Percentiles rank a stretch among this genome's conserved stretches.
phyloP scores from a whole-genome alignment of 2,113 vertebrate species.

The Onychostruthus taczanowskii region DNA sequence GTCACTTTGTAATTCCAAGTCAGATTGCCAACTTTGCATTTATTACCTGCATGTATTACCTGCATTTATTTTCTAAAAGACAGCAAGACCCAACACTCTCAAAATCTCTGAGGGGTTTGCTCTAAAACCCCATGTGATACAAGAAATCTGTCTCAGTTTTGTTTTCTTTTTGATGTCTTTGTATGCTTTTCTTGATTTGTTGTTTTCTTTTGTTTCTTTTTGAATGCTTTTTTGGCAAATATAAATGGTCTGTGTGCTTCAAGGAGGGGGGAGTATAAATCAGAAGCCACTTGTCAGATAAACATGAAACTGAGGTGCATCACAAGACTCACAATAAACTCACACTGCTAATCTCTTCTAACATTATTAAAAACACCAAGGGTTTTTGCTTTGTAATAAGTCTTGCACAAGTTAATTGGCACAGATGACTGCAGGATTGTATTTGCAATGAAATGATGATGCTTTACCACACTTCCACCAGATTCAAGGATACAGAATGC shows the following conservation, averaged over 20 bases:
- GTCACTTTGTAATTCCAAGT: background rate
- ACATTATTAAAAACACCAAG: constrained; percentile 42
- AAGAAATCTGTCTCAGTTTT: background rate
- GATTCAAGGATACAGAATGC: background rate
- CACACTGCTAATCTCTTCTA: constrained; percentile 56
- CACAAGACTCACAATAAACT: constrained; percentile 45
- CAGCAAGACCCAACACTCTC: background rate
- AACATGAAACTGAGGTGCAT: background rate
- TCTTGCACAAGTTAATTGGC: background rate
- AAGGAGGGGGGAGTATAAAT: background rate
- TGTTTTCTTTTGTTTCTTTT: background rate
- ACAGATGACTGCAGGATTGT: background rate
- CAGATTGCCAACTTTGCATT: background rate
- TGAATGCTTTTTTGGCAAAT: background rate
- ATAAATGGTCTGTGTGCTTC: background rate
- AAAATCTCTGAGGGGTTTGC: background rate
- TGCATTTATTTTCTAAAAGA: background rate
- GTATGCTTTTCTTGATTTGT: background rate
- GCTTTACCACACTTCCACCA: background rate
- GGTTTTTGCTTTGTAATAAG: background rate
- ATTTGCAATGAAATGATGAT: background rate
- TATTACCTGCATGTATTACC: background rate
- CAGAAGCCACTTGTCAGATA: background rate
- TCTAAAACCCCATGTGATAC: background rate
- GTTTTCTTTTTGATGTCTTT: background rate